Conservation (phyloP, 2,797 vertebrate genomes). For the Hydrolagus colliei region DNA sequence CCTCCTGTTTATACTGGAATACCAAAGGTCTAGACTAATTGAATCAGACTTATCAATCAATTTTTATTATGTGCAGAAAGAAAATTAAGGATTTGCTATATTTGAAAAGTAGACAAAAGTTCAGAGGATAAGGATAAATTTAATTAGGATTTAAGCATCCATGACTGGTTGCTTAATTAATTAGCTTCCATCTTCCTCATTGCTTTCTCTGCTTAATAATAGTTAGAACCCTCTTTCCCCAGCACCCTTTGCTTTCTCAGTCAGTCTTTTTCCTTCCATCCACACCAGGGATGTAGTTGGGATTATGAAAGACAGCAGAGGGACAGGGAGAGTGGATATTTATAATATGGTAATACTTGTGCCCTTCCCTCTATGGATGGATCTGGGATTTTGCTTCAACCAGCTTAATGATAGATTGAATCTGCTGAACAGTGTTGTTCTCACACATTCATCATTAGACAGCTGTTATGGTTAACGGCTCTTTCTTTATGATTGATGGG, state of each 20-base stretch:
- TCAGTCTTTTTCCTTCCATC: neutral
- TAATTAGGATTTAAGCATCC: constrained; percentile 4
- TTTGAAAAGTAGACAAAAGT: constrained; percentile 3
- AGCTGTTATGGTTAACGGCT: constrained; percentile 30
- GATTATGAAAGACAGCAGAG: too few relatives aligned
- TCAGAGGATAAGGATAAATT: constrained; percentile 14
- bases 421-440: neutral
- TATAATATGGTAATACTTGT: too few relatives aligned
- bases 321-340: too few relatives aligned
- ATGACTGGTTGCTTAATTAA: constrained; percentile 19
- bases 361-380: too few relatives aligned
- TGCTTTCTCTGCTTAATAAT: neutral
- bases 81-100: constrained; percentile 18
- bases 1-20: neutral
- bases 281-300: neutral
- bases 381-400: neutral
- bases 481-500: constrained; percentile 29
- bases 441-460: constrained; percentile 17
- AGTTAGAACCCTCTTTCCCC: neutral
- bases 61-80: constrained; percentile 7
- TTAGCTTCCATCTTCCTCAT: neutral
- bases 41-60: constrained; percentile 6
- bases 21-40: constrained; percentile 19
- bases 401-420: constrained; percentile 4
- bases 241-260: constrained; percentile 9